phyloP scores from a whole-genome alignment of 2,888 invertebrate species.

The Oxyteleia sp. region DNA sequence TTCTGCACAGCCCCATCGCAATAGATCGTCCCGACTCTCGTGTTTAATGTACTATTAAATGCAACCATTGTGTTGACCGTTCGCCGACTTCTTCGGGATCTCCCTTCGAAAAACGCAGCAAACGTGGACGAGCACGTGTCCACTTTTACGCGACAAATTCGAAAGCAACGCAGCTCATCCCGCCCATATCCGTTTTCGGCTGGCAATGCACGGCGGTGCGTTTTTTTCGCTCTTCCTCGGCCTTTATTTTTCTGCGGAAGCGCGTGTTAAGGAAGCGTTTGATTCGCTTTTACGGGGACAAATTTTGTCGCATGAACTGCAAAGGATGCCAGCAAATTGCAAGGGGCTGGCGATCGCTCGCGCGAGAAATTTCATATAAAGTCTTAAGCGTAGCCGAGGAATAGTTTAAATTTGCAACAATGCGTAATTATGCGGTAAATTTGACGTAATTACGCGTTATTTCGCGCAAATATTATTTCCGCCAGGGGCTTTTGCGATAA shows the following conservation, averaged over 20 bases:
- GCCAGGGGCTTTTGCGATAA: slow-evolving; percentile 56
- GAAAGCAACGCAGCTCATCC: slow-evolving; percentile 81
- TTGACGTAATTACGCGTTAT: slow-evolving; percentile 57
- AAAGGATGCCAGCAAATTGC: slow-evolving; percentile 3
- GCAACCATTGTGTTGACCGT: no score
- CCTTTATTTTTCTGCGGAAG: slow-evolving; percentile 52
- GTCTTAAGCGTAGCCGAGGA: background rate
- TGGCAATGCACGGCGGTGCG: background rate
- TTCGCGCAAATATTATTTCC: slow-evolving; percentile 65
- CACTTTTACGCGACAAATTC: slow-evolving; percentile 79
- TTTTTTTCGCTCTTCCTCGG: slow-evolving; percentile 7
- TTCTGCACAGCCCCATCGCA: no score
- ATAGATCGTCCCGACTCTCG: no score
- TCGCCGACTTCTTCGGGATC: no score
- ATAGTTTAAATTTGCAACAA: slow-evolving; percentile 34
- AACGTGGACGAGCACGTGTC: slow-evolving; percentile 80
- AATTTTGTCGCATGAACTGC: slow-evolving; percentile 41
- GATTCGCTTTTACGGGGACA: slow-evolving; percentile 40
- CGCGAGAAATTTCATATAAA: slow-evolving; percentile 5
- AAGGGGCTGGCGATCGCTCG: background rate
- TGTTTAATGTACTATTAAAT: no score
- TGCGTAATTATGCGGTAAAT: slow-evolving; percentile 64
- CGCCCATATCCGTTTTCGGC: slow-evolving; percentile 77
- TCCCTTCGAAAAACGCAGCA: no score
- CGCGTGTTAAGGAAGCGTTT: slow-evolving; percentile 57